Evolutionary conservation across 2,113 vertebrate genomes (phyloP).

Genomic region (Pongo abelii): DNA sequence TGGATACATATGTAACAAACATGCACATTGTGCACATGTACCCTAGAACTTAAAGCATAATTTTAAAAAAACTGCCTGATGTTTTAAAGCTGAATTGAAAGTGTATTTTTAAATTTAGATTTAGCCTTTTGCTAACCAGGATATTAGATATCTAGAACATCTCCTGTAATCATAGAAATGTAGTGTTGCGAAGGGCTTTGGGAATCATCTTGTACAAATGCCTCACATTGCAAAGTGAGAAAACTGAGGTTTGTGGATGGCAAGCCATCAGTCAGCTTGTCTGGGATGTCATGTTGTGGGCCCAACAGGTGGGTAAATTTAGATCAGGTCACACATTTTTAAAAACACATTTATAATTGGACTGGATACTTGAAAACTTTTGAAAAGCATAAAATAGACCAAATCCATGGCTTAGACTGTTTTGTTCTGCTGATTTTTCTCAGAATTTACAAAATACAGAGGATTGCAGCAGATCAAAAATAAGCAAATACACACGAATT

Average conservation of each 20-base stretch:
- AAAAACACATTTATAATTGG: slow-evolving; percentile 49
- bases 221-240: neutral
- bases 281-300: neutral
- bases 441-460: slow-evolving; percentile 80
- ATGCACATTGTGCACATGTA: too few relatives aligned
- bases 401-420: slow-evolving; percentile 76
- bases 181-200: neutral
- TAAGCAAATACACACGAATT: slow-evolving; percentile 76
- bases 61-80: neutral
- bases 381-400: slow-evolving; percentile 71
- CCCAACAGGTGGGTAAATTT: slow-evolving; percentile 28
- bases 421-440: slow-evolving; percentile 79
- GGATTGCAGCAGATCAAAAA: slow-evolving; percentile 76
- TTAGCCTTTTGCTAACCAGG: neutral
- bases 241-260: neutral
- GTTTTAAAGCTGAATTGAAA: neutral
- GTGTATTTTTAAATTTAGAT: neutral
- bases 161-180: neutral
- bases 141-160: neutral
- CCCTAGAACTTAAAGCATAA: too few relatives aligned
- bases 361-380: slow-evolving; percentile 73
- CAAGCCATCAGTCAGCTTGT: fast-evolving
- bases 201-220: neutral
- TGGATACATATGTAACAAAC: too few relatives aligned
- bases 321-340: slow-evolving; percentile 39